Base-by-base conservation (phyloP, 2,888 invertebrate species). In the Andrena minutula region DNA sequence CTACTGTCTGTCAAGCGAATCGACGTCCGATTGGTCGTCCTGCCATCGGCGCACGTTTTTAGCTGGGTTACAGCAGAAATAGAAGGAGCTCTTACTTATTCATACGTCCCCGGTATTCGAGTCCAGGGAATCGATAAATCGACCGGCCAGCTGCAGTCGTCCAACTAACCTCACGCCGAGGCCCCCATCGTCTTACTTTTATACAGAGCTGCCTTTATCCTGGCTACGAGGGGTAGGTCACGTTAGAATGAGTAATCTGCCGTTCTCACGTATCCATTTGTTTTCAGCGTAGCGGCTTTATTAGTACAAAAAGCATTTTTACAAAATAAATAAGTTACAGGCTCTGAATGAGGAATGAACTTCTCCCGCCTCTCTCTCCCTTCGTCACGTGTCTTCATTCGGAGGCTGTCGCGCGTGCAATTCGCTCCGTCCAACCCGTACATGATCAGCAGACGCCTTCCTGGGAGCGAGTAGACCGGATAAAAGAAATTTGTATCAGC, bases 261-360 rank as follows among this genome's bases (percentile, higher is more conserved):
- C 0, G 7, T 6, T 23, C 28, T 51, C 49, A 53, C 16, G n/a
- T 35, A 30, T 70, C 41, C 16, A 41, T 65, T 75, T 12, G 74
- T 89, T 86, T 88, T 85, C 72, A 88, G 85, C 85, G 64, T 88
- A 91, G 87, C 92, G 88, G 88, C 88, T 93, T 93, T 93, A 93
- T 93, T 93, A 93, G 92, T 93, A 94, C 87, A 93, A 94, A 93
- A 92, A 91, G 92, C 92, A 87, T 92, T 83, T 92, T 91, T 93
- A 93, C 91, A 93, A 90, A 93, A 93, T 94, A 94, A 94, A 94
- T 94, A 93, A 93, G 90, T 93, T 92, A 92, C 89, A 91, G 88
- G 88, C 87, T 89, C 84, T 86, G 86, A 88, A 86, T 58, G 79
- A 83, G 87, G 87, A 86, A 84, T 81, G 79, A 79, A 79, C 79